A percentile compares a stretch with the other conserved stretches of the same genome.
phyloP scores from a whole-genome alignment of 2,797 vertebrate species.

The Rhabdophis nuchalis region DNA sequence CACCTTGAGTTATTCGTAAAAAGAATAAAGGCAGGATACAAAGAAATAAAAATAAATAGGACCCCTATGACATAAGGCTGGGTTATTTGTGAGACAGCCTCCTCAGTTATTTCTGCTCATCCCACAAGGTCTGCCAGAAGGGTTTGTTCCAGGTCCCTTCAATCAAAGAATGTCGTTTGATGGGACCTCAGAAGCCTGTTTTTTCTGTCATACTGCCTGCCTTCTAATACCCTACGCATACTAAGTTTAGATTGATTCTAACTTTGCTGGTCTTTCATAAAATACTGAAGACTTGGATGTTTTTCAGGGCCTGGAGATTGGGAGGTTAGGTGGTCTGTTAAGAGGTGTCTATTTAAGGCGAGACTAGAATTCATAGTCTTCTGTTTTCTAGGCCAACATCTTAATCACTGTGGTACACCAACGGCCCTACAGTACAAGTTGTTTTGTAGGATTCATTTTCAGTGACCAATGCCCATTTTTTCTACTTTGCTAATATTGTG shows the following conservation, averaged over 20 bases:
- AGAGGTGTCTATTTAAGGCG: background rate
- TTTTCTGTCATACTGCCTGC: background rate
- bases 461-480: background rate
- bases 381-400: background rate
- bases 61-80: background rate
- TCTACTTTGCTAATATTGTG: background rate
- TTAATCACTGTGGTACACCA: background rate
- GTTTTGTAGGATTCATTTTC: background rate
- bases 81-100: background rate
- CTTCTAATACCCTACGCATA: background rate
- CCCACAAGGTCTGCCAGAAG: background rate
- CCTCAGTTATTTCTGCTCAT: background rate
- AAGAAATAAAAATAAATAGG: background rate
- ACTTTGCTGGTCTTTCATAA: background rate
- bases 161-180: background rate
- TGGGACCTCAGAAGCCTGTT: background rate
- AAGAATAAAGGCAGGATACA: background rate
- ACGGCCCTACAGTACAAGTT: background rate
- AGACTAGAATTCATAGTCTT: background rate
- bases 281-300: background rate
- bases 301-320: background rate
- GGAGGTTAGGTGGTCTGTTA: background rate
- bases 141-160: background rate
- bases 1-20: background rate
- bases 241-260: background rate